phyloP scores from a whole-genome alignment of 2,113 vertebrate genomes.

The Pachyramphus minor region DNA sequence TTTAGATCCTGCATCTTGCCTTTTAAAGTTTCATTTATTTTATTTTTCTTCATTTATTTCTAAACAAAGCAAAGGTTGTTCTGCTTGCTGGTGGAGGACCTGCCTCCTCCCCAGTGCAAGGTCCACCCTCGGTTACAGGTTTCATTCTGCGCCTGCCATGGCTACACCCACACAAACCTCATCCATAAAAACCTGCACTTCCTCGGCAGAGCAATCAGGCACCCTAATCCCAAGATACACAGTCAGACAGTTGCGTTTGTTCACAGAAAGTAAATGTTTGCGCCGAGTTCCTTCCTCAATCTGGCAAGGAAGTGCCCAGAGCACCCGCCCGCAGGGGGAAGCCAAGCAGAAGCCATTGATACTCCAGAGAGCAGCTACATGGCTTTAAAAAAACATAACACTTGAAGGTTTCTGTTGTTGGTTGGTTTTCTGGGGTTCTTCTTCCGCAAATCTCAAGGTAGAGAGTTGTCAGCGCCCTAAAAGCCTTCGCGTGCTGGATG shows the following conservation, averaged over 20 bases:
- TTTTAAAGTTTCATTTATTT: neutral
- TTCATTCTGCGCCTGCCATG: neutral
- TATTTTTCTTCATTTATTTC: neutral
- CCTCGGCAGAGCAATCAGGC: neutral
- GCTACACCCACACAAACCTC: neutral
- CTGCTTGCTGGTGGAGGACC: neutral
- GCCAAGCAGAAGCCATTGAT: neutral
- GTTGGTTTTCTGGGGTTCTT: neutral
- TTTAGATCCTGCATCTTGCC: neutral
- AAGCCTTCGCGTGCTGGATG: neutral
- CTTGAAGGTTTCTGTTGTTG: neutral
- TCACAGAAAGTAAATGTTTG: neutral
- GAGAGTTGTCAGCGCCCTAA: neutral
- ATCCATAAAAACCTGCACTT: neutral
- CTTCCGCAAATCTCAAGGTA: neutral
- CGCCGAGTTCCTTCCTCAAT: neutral
- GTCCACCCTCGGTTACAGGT: neutral
- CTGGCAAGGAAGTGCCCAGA: neutral
- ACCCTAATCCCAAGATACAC: neutral
- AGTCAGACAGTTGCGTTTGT: neutral
- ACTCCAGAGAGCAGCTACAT: neutral
- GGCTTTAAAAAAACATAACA: neutral
- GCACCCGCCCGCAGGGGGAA: rapidly evolving
- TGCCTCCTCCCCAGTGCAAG: conserved; percentile 23
- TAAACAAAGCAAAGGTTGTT: neutral